Base-by-base conservation (phyloP, 2,888 invertebrate species). In the Pomacea canaliculata region DNA sequence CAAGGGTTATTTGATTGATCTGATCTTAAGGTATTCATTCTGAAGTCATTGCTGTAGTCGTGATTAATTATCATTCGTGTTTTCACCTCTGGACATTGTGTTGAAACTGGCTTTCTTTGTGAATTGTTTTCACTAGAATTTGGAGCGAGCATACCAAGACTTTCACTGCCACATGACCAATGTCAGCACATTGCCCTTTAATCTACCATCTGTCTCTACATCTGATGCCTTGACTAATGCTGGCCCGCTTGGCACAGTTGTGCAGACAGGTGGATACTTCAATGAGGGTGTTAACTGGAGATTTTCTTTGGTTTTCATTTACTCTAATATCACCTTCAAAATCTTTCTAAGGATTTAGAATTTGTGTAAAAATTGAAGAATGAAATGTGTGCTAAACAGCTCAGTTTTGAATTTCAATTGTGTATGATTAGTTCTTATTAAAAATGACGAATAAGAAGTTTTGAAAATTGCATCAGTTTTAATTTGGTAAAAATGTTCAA, bases 91-190 rank as follows among this genome's bases (percentile, higher is more conserved):
- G 10, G 10, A 27, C 27, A n/a, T 18, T 63, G 63, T 63, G 16
- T 60, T 23, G 23, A 23, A 23, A 63, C 63, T 13, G 13, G 13
- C 8, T 63, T 19, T 12, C 10, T 23, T 19, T 63, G 10, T 7
- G 27, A 63, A 18, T 23, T 70, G 23, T 46, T 70, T 51, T 37
- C 77, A 79, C 49, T 77, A 87, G 86, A 86, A 84, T 74, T 76
- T 87, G 65, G 87, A 87, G 76, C 80, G 78, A 66, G 86, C 86
- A 0, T 87, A 85, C 73, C 79, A 83, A 70, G 85, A 87, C 69
- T 86, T 87, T 73, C 87, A 87, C 81, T 85, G 85, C 73, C 82
- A 85, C 49, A 71, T 86, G 67, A 86, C 86, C n/a, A 87, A 87
- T 59, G 73, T 80, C 48, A 66, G 62, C 56, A 76, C 80, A 16